Evolutionary conservation across 1,140 invertebrate genomes (phyloP), one percentile per base, ranked within the genome.

Genomic region (Plectrocnemia conspersa): DNA sequence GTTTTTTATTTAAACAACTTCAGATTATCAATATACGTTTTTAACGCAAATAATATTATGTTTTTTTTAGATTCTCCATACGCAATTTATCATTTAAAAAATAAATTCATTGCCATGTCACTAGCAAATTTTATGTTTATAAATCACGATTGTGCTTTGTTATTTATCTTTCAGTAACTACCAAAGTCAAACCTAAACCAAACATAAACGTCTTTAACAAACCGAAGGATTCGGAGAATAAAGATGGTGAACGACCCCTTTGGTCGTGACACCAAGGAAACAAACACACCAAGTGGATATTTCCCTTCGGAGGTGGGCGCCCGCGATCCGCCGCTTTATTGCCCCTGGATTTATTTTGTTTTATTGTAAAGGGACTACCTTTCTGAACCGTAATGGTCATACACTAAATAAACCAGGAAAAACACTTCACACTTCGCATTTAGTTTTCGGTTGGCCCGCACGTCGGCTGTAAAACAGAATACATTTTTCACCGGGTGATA

Each of bases 331-430:
- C 35, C 19, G 21, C 52, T 54, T 54, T 54, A 54, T 52, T 41
- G 35, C 52, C 41, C 42, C 41, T n/a, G 41, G 52, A 36, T 54
- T 54, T 54, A 35, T 54, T 54, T 25, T 27, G 41, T 54, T 54
- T 54, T 54, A 54, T 54, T 54, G 24, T 47, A 25, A 25, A 47
- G 27, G 44, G 22, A 29, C 21, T 38, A 5, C 7, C 5, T 10
- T n/a, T n/a, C 7, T 35, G 47, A n/a, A 10, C 32, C 47, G 13
- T 50, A 50, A 50, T 35, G 47, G 47, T 50, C 47, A 50, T 50
- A 50, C 47, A 38, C 47, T 38, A 38, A 38, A 50, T 50, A 50
- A 50, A 50, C 47, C 33, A 25, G 33, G 18, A 29, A 38, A 36
- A 48, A 36, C 46, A 48, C 46, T 48, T 22, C 19, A 38, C 35